These are phyloP conservation scores for Saccostrea echinata DNA, from an alignment of 1,140 invertebrate species.

Conservation along the genomic window DNA sequence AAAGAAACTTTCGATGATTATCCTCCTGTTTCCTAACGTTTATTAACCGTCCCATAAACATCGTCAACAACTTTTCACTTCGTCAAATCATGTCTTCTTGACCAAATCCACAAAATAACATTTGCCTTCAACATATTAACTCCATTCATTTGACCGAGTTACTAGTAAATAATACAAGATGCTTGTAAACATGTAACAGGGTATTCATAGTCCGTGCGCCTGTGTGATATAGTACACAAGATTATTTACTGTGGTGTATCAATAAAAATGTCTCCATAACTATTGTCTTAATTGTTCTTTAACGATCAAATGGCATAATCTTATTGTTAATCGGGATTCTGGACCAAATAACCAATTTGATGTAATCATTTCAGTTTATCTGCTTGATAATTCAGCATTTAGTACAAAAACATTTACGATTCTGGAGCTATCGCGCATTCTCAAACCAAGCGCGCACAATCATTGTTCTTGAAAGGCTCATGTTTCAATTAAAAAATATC, in stretches of 20 bases:
- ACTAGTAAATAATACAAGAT: background rate
- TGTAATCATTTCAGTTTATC: conserved; percentile 7
- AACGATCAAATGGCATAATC: background rate
- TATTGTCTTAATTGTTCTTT: background rate
- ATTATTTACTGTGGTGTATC: background rate
- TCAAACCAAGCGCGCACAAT: background rate
- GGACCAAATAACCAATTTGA: conserved; percentile 26
- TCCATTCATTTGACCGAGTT: background rate
- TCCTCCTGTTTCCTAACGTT: conserved; percentile 53
- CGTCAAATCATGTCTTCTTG: background rate
- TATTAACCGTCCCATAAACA: conserved; percentile 56
- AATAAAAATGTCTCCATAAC: background rate
- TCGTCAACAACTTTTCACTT: background rate
- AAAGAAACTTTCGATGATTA: conserved; percentile 54
- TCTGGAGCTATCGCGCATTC: background rate
- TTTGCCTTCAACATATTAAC: background rate
- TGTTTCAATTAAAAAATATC: conserved; percentile 25
- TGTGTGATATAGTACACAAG: conserved; percentile 7
- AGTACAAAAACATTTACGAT: background rate
- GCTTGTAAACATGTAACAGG: background rate
- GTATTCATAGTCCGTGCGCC: background rate
- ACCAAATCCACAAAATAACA: background rate
- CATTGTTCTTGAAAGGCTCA: conserved; percentile 3
- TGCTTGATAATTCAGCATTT: conserved; percentile 14
- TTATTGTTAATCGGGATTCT: conserved; percentile 22